phyloP scores from a whole-genome alignment of 1,140 invertebrate species.

The Wiebesia pumilae region DNA sequence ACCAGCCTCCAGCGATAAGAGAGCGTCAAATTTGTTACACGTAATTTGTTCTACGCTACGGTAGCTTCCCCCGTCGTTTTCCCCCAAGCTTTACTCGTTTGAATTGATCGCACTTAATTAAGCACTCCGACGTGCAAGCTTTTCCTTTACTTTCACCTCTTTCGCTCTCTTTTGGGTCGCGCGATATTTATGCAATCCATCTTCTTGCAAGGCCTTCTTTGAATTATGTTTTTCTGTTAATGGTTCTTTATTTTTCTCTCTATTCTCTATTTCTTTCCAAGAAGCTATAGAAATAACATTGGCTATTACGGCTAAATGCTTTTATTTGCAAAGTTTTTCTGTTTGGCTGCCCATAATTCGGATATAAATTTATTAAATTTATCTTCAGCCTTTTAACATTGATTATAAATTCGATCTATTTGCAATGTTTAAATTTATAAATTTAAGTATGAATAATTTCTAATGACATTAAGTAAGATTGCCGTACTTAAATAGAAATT shows the following conservation, averaged over 20 bases:
- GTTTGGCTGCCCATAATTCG: neutral
- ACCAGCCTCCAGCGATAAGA: neutral
- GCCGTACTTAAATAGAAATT: neutral
- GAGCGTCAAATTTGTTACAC: slow-evolving; percentile 41
- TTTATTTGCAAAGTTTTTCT: neutral
- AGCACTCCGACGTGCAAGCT: slow-evolving; percentile 39
- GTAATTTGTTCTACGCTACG: slow-evolving; percentile 38
- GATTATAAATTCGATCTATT: neutral
- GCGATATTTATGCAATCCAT: slow-evolving; percentile 42
- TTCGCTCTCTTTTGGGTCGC: neutral
- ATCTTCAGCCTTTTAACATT: neutral
- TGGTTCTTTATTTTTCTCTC: no score
- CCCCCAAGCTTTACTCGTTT: slow-evolving; percentile 34
- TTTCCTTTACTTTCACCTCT: slow-evolving; percentile 39
- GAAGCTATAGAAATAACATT: neutral
- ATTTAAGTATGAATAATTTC: neutral
- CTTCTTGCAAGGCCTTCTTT: neutral
- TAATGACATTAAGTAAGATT: neutral
- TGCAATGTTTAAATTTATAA: neutral
- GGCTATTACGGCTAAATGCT: neutral
- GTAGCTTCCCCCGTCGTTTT: slow-evolving; percentile 35
- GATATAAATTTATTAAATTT: neutral
- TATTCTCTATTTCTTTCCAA: neutral
- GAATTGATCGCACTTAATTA: slow-evolving; percentile 52
- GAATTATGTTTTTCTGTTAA: neutral